Evolutionary conservation across 2,113 vertebrate genomes (phyloP).

Genomic region (Pagrus major): DNA sequence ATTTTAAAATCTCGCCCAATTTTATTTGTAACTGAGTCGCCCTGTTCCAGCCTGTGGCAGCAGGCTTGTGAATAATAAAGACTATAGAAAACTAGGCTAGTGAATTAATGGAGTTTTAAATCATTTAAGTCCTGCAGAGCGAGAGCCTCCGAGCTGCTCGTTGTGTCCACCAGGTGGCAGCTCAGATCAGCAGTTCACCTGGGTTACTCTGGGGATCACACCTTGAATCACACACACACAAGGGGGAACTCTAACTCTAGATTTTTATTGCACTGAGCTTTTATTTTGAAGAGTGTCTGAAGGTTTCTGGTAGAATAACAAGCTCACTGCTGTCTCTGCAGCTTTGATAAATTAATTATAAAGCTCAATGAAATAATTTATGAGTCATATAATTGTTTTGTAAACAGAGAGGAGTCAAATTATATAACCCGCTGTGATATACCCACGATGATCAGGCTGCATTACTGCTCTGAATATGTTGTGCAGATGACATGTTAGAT

Average conservation of each 20-base stretch:
- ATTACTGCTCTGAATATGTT: neutral
- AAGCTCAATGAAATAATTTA: neutral
- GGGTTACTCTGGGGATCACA: neutral
- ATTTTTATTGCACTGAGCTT: neutral
- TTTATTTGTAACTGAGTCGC: too few relatives aligned
- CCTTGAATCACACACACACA: neutral
- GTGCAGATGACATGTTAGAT: neutral
- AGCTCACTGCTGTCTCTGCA: neutral
- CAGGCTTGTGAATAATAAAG: too few relatives aligned
- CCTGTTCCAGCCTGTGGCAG: too few relatives aligned
- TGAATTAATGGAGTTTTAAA: neutral
- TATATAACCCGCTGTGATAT: neutral
- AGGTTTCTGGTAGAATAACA: neutral
- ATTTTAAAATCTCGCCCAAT: too few relatives aligned
- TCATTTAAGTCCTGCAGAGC: neutral
- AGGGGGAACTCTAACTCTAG: neutral
- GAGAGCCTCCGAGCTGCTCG: neutral
- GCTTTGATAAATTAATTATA: neutral
- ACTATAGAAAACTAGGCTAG: too few relatives aligned
- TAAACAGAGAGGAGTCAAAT: neutral
- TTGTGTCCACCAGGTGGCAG: slow-evolving; percentile 60
- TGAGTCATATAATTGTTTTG: neutral
- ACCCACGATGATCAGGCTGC: neutral
- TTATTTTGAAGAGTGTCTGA: slow-evolving; percentile 1
- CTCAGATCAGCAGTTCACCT: neutral